Conservation (phyloP, 2,797 vertebrate species). For the Leuciscus waleckii region DNA sequence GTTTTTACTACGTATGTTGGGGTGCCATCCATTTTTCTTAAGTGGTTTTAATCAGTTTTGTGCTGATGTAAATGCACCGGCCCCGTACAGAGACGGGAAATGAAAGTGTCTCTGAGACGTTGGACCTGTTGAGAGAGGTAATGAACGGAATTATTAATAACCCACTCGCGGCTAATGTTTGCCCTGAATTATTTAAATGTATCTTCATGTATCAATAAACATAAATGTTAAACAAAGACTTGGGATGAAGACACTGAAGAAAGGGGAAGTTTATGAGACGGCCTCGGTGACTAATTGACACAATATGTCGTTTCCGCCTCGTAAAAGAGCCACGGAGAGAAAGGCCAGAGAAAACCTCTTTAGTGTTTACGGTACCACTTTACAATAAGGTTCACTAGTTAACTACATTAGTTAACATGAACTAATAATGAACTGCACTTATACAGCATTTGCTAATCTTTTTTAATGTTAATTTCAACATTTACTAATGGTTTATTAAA, state of each 20-base stretch:
- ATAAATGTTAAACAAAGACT: conserved; percentile 99
- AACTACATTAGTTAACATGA: no score
- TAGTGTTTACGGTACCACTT: neutral
- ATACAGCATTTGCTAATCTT: no score
- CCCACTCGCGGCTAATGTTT: conserved; percentile 99
- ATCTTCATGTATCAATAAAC: conserved; percentile 99
- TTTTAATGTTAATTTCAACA: no score
- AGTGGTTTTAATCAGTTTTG: conserved; percentile 32
- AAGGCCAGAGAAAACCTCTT: conserved; percentile 8
- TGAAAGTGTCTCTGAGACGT: conserved; percentile 75
- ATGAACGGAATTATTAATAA: conserved; percentile 96
- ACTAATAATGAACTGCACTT: no score
- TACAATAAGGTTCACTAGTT: no score
- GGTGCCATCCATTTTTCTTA: neutral
- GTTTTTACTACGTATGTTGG: neutral
- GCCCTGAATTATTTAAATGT: conserved; percentile 99
- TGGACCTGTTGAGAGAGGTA: conserved; percentile 78
- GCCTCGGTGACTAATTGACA: conserved; percentile 86
- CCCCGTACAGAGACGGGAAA: conserved; percentile 77
- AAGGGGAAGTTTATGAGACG: conserved; percentile 96
- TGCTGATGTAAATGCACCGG: conserved; percentile 62
- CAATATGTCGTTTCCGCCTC: conserved; percentile 84
- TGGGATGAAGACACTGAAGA: conserved; percentile 97
- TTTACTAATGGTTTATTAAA: no score
- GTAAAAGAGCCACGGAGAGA: conserved; percentile 46